Base-by-base conservation (phyloP, 2,113 vertebrate species). In the Silurus glanis region DNA sequence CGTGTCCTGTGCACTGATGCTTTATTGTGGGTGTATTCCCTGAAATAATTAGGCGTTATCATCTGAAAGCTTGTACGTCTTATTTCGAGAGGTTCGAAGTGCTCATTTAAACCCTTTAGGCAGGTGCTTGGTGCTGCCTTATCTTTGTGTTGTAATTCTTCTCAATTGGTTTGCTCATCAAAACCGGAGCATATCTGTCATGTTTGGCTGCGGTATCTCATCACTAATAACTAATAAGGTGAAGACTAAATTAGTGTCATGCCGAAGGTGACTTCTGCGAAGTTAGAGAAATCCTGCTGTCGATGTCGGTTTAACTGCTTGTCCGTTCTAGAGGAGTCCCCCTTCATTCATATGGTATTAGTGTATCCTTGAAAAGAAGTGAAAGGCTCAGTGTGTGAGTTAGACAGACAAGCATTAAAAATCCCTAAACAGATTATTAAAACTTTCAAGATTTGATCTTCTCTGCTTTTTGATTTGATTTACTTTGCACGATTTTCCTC, bases 81-180 rank as follows among this genome's bases (percentile, higher is more conserved):
- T 19, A 37, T 58, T 79, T 79, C 6, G 13, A 78, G n/a, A 78
- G 53, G 25, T 25, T 78, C 28, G 14, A 78, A 56, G 75, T 78
- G 9, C 37, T 58, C 16, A 28, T 58, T 23, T n/a, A 78, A 56
- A 25, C 13, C 21, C 3, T 28, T 14, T 56, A 56, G 13, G 75
- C 75, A 78, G 53, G 28, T 78, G 53, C n/a, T 53, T 10, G 6
- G 72, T 0, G 21, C n/a, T 56, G n/a, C 14, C 0, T 76, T 53
- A 55, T 78, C 72, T 76, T 76, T 51, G 49, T 13, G 59, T 78
- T 78, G 6, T 55, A 78, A 21, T 79, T 79, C 58, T 79, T 58
- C 16, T 58, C 76, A 79, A 19, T 19, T 19, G 16, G n/a, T 58
- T 58, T 16, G 10, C 25, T 37, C 25, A 0, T 56, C 75, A 56